A percentile compares a stretch with the other conserved stretches of the same genome.
phyloP scores from a whole-genome alignment of 1,140 invertebrate species.

The Papilio machaon region DNA sequence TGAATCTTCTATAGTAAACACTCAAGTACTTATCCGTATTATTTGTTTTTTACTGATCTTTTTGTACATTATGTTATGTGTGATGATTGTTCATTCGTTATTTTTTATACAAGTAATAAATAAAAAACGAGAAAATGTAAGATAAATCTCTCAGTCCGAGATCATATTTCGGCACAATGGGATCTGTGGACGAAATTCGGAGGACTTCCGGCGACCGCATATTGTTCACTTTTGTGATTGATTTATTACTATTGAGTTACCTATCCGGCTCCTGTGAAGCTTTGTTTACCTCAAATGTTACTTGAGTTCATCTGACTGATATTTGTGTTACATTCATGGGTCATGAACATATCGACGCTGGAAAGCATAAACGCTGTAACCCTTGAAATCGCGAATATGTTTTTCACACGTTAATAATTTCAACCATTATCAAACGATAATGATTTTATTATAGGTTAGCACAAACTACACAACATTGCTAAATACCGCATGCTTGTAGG shows the following conservation, averaged over 20 bases:
- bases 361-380: too few relatives aligned
- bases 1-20: neutral
- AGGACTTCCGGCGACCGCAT: constrained; percentile 29
- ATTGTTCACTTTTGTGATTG: constrained; percentile 33
- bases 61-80: too few relatives aligned
- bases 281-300: constrained; percentile 1
- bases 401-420: too few relatives aligned
- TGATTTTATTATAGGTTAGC: too few relatives aligned
- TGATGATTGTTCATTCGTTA: neutral
- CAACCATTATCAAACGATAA: too few relatives aligned
- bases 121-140: neutral
- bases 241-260: constrained; percentile 32
- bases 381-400: too few relatives aligned
- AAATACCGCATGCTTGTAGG: too few relatives aligned
- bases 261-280: neutral
- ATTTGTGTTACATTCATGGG: neutral
- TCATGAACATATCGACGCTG: too few relatives aligned
- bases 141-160: neutral
- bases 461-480: too few relatives aligned
- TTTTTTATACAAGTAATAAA: constrained; percentile 9
- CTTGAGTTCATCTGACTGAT: neutral
- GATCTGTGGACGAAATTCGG: constrained; percentile 21
- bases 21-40: neutral
- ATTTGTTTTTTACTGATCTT: neutral
- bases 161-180: constrained; percentile 35